Evolutionary conservation across 1,140 invertebrate species (phyloP).

Genomic region (Orussus abietinus): DNA sequence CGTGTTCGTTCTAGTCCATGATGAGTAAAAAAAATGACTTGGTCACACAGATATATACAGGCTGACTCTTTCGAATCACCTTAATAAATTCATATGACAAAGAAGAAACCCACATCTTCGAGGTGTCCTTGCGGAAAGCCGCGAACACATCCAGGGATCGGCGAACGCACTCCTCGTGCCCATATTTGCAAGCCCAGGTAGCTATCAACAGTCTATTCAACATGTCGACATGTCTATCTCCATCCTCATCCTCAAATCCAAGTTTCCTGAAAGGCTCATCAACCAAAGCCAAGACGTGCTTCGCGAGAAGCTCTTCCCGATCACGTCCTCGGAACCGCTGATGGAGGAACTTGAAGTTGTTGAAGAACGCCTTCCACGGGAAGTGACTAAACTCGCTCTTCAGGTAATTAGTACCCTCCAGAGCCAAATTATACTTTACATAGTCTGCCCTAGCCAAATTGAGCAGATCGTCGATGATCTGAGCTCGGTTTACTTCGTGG

Average conservation of each 20-base stretch:
- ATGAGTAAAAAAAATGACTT: constrained; percentile 3
- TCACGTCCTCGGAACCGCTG: constrained; percentile 18
- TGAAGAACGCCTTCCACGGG: constrained; percentile 44
- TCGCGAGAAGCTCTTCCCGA: constrained; percentile 8
- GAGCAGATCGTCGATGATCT: constrained; percentile 57
- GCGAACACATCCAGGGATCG: constrained; percentile 52
- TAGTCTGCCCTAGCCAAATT: constrained; percentile 47
- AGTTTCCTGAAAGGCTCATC: constrained; percentile 36
- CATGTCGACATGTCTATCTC: constrained; percentile 47
- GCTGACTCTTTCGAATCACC: no score
- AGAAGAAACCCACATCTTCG: constrained; percentile 26
- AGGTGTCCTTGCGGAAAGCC: constrained; percentile 20
- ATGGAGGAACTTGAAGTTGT: constrained; percentile 24
- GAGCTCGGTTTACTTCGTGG: constrained; percentile 59
- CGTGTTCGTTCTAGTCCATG: no score
- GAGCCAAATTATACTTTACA: constrained; percentile 32
- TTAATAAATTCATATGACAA: background rate
- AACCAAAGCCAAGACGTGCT: constrained; percentile 22
- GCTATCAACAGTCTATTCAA: constrained; percentile 52
- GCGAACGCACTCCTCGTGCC: constrained; percentile 52
- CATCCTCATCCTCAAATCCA: constrained; percentile 36
- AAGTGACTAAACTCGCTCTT: constrained; percentile 55
- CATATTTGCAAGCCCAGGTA: constrained; percentile 51
- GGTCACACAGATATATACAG: background rate
- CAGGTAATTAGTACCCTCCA: constrained; percentile 57